Base-by-base conservation (phyloP, 2,113 vertebrate genomes). In the Suncus etruscus region DNA sequence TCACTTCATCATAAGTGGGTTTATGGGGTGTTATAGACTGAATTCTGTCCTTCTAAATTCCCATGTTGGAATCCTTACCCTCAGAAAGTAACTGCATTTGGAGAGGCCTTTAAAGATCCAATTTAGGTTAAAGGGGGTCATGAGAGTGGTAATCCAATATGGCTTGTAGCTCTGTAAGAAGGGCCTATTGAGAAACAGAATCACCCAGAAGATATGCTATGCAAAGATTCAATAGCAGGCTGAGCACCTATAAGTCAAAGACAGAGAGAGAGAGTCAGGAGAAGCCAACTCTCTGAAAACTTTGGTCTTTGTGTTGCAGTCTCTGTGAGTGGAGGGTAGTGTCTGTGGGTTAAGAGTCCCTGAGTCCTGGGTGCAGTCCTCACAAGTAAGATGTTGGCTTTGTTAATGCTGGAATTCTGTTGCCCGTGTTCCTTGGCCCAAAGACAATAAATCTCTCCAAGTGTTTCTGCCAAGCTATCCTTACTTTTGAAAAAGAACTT, bases 171-270 rank as follows among this genome's bases (percentile, higher is more conserved):
- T 16, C 54, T 45, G 8, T 58, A 27, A 4, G 54, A 45, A 66
- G 66, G 69, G 14, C n/a, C 14, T 18, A 54, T 1, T 1, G n/a
- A 51, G 29, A 81, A 3, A 32, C 4, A 22, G 25, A 39, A 14
- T 11, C 20, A 24, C 8, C 11, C 16, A 16, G n/a, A 83, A 2
- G 22, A 61, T 50, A 39, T 45, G 68, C 25, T 27, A 1, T 1
- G 18, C 50, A 54, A n/a, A 10, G 65, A 18, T 9, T 6, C 9
- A 22, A 10, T 14, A 15, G 32, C 22, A 61, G 9, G 72, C 31
- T 1, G 0, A 45, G 4, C 6, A 0, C 10, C 6, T n/a, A 1
- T 0, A 11, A 29, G 51, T n/a, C 14, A 27, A 65, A 27, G 39
- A 6, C 31, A 54, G 58, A 61, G 39, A 6, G 45, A 51, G 58